These are phyloP conservation scores for Lepisosteus oculatus DNA, from an alignment of 2,113 vertebrate species.

Conservation along the genomic window DNA sequence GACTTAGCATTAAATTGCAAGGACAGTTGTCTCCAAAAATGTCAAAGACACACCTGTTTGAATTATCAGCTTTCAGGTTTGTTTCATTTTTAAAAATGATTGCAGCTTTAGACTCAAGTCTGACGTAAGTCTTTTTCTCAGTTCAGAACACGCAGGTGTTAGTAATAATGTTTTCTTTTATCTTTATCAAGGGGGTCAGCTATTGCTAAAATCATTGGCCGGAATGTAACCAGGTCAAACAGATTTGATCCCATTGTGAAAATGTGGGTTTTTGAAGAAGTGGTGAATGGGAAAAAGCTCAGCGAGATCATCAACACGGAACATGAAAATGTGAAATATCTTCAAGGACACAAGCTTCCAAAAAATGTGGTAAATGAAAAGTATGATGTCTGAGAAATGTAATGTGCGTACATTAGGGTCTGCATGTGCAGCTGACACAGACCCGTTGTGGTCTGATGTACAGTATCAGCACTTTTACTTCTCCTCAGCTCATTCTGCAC, in stretches of 20 bases:
- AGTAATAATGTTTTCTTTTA: too few species aligned
- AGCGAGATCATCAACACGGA: slow-evolving; percentile 76
- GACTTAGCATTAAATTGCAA: too few species aligned
- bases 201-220: slow-evolving; percentile 76
- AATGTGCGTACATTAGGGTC: neutral
- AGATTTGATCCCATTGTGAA: slow-evolving; percentile 71
- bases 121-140: too few species aligned
- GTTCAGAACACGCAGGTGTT: too few species aligned
- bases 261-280: slow-evolving; percentile 83
- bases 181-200: slow-evolving; percentile 64
- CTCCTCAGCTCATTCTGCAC: neutral
- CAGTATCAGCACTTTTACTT: neutral
- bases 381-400: neutral
- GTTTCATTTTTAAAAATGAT: too few species aligned
- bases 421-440: neutral
- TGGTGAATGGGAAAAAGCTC: slow-evolving; percentile 66
- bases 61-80: too few species aligned
- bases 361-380: slow-evolving; percentile 68
- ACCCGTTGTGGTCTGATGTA: neutral
- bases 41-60: too few species aligned
- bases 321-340: slow-evolving; percentile 79
- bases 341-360: slow-evolving; percentile 73
- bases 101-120: too few species aligned
- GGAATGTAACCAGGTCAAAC: slow-evolving; percentile 67
- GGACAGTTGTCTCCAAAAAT: too few species aligned